Conservation (phyloP, 1,140 invertebrate species). For the Leptoteleia sp. region DNA sequence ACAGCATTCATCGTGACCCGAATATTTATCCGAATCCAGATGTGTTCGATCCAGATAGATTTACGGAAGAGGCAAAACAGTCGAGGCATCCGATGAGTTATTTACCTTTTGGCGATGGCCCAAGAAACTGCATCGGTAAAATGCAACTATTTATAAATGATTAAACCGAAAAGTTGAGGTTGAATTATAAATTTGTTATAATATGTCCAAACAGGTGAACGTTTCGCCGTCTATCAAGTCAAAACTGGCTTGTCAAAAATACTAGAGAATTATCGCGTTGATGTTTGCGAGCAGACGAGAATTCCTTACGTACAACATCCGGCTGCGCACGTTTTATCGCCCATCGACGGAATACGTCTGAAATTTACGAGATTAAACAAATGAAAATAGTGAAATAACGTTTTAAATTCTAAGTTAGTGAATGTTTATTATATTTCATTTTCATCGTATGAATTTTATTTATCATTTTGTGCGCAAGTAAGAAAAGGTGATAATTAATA, state of each 20-base stretch:
- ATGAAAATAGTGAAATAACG: no score
- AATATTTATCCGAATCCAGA: constrained; percentile 81
- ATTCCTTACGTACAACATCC: constrained; percentile 43
- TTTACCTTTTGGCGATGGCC: constrained; percentile 39
- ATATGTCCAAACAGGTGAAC: constrained; percentile 56
- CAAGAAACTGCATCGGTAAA: constrained; percentile 45
- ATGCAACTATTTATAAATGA: constrained; percentile 16
- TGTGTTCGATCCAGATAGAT: constrained; percentile 34
- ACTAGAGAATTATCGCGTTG: constrained; percentile 48
- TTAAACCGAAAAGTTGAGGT: not conserved
- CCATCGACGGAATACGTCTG: constrained; percentile 57
- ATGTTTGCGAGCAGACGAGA: constrained; percentile 48
- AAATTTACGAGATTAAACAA: constrained; percentile 49
- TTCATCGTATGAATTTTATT: no score
- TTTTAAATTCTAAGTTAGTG: no score
- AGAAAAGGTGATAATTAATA: no score
- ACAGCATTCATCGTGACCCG: constrained; percentile 84
- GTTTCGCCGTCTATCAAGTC: constrained; percentile 63
- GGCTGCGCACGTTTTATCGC: constrained; percentile 32
- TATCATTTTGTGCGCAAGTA: no score
- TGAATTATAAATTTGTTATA: not conserved
- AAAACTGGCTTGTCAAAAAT: constrained; percentile 62
- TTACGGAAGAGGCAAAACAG: constrained; percentile 24
- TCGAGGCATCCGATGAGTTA: constrained; percentile 21
- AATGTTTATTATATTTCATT: no score